phyloP scores from a whole-genome alignment of 2,888 invertebrate species.

The Rhabditoides inermis region DNA sequence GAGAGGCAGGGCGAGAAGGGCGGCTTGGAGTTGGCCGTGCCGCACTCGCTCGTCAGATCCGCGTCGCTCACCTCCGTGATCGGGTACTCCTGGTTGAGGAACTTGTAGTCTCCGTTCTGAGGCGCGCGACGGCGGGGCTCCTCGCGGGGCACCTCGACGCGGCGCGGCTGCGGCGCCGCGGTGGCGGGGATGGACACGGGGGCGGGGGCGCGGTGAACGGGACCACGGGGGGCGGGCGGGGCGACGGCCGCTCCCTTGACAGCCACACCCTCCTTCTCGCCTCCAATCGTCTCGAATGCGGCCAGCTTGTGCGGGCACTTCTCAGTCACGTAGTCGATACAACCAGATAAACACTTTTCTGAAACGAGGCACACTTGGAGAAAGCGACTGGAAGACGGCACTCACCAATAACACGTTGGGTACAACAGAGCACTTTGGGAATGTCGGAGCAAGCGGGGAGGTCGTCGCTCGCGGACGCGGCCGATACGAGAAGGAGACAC shows the following conservation, averaged over 20 bases:
- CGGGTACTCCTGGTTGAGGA: constrained; percentile 36
- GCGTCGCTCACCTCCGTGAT: constrained; percentile 43
- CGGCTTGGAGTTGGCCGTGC: constrained; percentile 34
- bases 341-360: constrained; percentile 48
- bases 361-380: constrained; percentile 4
- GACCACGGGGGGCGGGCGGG: background rate
- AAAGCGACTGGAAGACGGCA: background rate
- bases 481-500: constrained; percentile 6
- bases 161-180: no score
- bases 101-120: constrained; percentile 31
- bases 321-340: constrained; percentile 42
- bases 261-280: constrained; percentile 5
- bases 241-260: background rate
- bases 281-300: constrained; percentile 34
- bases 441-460: constrained; percentile 44
- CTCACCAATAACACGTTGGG: constrained; percentile 43
- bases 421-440: constrained; percentile 48
- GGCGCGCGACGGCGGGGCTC: constrained; percentile 9
- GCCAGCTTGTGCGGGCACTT: constrained; percentile 46
- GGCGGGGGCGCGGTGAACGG: background rate
- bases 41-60: constrained; percentile 43
- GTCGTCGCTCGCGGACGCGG: constrained; percentile 9
- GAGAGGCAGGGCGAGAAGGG: constrained; percentile 46
- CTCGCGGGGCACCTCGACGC: constrained; percentile 12
- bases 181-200: background rate